Conservation (phyloP, 2,797 vertebrate genomes). For the Pelodytes ibericus region DNA sequence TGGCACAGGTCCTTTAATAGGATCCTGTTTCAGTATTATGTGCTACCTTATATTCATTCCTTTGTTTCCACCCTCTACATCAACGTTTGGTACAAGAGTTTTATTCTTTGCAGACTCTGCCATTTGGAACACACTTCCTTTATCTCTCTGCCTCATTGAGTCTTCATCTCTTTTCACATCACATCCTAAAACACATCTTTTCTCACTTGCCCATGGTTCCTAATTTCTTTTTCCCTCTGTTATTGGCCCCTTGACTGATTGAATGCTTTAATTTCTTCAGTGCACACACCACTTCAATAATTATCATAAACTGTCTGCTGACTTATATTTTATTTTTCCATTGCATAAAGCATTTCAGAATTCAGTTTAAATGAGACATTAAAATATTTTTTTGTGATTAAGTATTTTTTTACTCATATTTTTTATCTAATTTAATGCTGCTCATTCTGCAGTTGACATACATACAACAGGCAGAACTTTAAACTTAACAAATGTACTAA, state of each 20-base stretch:
- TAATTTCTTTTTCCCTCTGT: slow-evolving; percentile 56
- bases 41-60: slow-evolving; percentile 4
- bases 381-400: slow-evolving; percentile 54
- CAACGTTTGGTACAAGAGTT: slow-evolving; percentile 55
- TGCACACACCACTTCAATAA: slow-evolving; percentile 59
- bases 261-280: slow-evolving; percentile 62
- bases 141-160: slow-evolving; percentile 61
- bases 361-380: slow-evolving; percentile 57
- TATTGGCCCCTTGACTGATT: slow-evolving; percentile 60
- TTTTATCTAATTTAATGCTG: slow-evolving; percentile 42
- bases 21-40: too few species aligned
- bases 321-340: slow-evolving; percentile 49
- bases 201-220: slow-evolving; percentile 50
- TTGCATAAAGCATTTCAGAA: slow-evolving; percentile 56
- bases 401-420: slow-evolving; percentile 28
- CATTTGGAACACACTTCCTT: slow-evolving; percentile 61
- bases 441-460: slow-evolving; percentile 11
- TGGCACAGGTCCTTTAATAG: too few species aligned
- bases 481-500: too few species aligned
- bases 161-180: slow-evolving; percentile 61
- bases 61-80: slow-evolving; percentile 49
- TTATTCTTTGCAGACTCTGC: slow-evolving; percentile 62
- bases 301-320: slow-evolving; percentile 54
- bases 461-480: too few species aligned
- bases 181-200: slow-evolving; percentile 60